These are phyloP conservation scores for Odontomachus brunneus DNA, from an alignment of 1,140 invertebrate genomes.

Conservation along the genomic window DNA sequence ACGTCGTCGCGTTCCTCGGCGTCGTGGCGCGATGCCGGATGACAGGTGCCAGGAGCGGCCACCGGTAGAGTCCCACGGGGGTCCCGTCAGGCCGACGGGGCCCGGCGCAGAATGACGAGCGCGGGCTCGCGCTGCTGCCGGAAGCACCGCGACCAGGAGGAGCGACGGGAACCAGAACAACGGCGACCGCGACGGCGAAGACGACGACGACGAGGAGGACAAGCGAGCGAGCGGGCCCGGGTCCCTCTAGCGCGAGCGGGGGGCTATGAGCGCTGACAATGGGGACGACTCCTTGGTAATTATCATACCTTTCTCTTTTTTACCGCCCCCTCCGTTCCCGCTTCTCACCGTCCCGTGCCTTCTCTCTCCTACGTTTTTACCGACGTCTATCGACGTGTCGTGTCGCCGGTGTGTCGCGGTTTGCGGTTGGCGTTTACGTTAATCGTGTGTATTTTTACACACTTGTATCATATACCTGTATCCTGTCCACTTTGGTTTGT, in stretches of 20 bases:
- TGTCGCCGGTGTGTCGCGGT: too few species aligned
- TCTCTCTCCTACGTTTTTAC: slow-evolving; percentile 26
- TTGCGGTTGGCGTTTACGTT: too few species aligned
- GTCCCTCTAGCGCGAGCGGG: slow-evolving; percentile 77
- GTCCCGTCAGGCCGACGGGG: slow-evolving; percentile 54
- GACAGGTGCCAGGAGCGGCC: slow-evolving; percentile 70
- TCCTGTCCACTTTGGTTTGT: too few species aligned
- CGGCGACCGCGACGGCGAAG: slow-evolving; percentile 68
- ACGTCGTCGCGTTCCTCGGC: background rate
- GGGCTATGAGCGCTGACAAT: slow-evolving; percentile 86
- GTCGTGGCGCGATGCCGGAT: slow-evolving; percentile 72
- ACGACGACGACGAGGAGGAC: slow-evolving; percentile 74
- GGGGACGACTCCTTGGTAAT: slow-evolving; percentile 86
- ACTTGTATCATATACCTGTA: too few species aligned
- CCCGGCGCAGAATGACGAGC: slow-evolving; percentile 71
- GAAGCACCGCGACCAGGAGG: slow-evolving; percentile 77
- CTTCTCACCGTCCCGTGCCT: background rate
- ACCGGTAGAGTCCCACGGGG: slow-evolving; percentile 49
- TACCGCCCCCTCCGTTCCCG: slow-evolving; percentile 26
- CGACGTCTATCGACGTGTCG: background rate
- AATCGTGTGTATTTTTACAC: too few species aligned
- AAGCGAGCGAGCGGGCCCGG: slow-evolving; percentile 68
- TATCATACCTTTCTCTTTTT: slow-evolving; percentile 76
- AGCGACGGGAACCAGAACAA: slow-evolving; percentile 65
- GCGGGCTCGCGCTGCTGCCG: slow-evolving; percentile 64